phyloP scores from a whole-genome alignment of 1,140 invertebrate genomes.

The Drosophila pruinosa region DNA sequence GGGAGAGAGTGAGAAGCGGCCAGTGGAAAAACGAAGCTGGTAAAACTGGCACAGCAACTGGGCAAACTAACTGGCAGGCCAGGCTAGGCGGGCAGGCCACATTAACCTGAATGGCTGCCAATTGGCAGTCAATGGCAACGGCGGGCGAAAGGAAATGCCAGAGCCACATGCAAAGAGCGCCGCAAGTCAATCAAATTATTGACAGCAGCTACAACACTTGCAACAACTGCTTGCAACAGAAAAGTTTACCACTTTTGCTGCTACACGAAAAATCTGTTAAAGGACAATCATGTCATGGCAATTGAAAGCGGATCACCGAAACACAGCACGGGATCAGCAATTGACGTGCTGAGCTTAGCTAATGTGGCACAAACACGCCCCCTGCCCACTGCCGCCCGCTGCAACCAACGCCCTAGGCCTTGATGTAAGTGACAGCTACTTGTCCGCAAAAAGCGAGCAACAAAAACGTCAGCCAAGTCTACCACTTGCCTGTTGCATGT shows the following conservation, averaged over 20 bases:
- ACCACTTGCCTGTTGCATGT: constrained; percentile 59
- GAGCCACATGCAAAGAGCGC: constrained; percentile 66
- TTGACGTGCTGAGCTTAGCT: constrained; percentile 40
- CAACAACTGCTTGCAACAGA: not conserved
- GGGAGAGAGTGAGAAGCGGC: not conserved
- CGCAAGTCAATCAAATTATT: constrained; percentile 78
- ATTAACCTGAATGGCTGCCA: constrained; percentile 75
- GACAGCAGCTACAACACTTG: constrained; percentile 32
- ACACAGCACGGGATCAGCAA: constrained; percentile 6
- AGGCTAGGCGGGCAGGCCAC: constrained; percentile 37
- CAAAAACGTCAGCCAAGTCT: not conserved
- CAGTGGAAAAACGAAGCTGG: constrained; percentile 22
- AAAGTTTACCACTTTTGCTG: constrained; percentile 5
- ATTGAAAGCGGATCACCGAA: constrained; percentile 54
- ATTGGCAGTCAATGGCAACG: constrained; percentile 52
- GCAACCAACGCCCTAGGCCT: constrained; percentile 3
- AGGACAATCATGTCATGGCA: constrained; percentile 68
- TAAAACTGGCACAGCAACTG: constrained; percentile 66
- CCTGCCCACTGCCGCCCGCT: not conserved
- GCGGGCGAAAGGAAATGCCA: constrained; percentile 53
- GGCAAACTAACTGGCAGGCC: constrained; percentile 51
- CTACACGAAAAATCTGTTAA: constrained; percentile 71
- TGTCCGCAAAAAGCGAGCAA: constrained; percentile 17
- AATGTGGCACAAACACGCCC: constrained; percentile 46
- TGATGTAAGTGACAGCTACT: constrained; percentile 33